Percentiles rank a stretch among this genome's conserved stretches.
phyloP scores from a whole-genome alignment of 23 tunicate species.

The Diplosoma virens region DNA sequence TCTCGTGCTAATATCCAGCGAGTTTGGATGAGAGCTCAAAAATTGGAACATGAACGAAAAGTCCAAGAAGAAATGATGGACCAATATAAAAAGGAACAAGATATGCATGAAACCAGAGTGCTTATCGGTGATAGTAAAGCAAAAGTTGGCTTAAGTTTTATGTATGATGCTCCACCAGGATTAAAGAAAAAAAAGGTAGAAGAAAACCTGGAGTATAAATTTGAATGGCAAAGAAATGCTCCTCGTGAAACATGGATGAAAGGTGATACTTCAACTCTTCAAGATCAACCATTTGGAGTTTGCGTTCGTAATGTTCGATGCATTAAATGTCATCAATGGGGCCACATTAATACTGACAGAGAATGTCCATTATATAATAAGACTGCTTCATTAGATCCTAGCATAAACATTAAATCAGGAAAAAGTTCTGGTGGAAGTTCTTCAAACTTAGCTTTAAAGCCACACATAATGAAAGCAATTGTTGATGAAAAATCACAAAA shows the following conservation, averaged over 20 bases:
- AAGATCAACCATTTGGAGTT: conserved; percentile 98
- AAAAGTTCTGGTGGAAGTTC: conserved; percentile 37
- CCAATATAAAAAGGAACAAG: conserved; percentile 91
- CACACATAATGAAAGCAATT: conserved; percentile 60
- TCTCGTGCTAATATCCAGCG: conserved; percentile 90
- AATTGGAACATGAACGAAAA: conserved; percentile 76
- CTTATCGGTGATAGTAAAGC: conserved; percentile 99
- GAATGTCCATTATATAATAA: conserved; percentile 95
- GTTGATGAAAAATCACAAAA: conserved; percentile 59
- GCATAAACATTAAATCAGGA: conserved; percentile 35
- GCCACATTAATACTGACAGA: conserved; percentile 95
- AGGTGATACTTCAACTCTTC: conserved; percentile 70
- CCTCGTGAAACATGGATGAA: conserved; percentile 97
- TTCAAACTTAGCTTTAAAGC: conserved; percentile 51
- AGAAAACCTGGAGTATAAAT: conserved; percentile 77
- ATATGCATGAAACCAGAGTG: conserved; percentile 96
- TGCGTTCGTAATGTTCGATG: conserved; percentile 95
- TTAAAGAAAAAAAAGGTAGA: conserved; percentile 70
- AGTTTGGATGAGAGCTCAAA: conserved; percentile 98
- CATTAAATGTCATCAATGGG: conserved; percentile 99
- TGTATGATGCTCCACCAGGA: conserved; percentile 99
- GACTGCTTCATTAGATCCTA: conserved; percentile 88
- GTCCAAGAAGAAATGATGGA: conserved; percentile 97
- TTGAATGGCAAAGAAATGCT: conserved; percentile 99
- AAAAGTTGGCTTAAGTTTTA: conserved; percentile 97